These are phyloP conservation scores for Proteles cristata DNA, from an alignment of 2,113 vertebrate genomes.

Conservation along the genomic window DNA sequence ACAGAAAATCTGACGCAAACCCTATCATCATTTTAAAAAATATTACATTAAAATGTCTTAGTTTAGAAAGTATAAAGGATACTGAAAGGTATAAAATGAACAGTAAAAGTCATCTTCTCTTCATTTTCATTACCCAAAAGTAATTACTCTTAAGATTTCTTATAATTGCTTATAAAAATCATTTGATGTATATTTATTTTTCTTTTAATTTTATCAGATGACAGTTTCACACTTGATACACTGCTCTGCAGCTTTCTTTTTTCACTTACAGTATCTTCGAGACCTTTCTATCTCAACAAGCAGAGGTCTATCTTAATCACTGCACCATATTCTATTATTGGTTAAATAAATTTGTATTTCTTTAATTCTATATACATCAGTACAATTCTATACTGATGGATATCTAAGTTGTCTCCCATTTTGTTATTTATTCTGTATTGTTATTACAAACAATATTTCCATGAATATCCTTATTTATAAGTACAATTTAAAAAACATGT, in stretches of 20 bases:
- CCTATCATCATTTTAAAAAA: not conserved
- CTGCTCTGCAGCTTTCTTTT: not conserved
- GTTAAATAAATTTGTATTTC: too few species aligned
- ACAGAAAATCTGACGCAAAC: slow-evolving; percentile 2
- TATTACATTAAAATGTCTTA: not conserved
- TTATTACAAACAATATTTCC: not conserved
- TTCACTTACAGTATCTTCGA: not conserved
- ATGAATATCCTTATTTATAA: not conserved
- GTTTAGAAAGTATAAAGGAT: not conserved
- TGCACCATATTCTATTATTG: not conserved
- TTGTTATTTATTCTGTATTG: slow-evolving; percentile 29
- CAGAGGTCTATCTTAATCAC: not conserved
- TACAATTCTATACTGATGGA: not conserved
- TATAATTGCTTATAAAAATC: not conserved
- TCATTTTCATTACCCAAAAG: not conserved
- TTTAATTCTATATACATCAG: too few species aligned
- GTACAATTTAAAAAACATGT: not conserved
- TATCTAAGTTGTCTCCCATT: not conserved
- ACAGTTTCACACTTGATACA: not conserved
- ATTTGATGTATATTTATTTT: not conserved
- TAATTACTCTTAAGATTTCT: not conserved
- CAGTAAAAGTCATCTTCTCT: not conserved
- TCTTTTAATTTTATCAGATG: not conserved
- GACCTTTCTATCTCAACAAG: not conserved
- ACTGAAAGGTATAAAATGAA: not conserved